Evolutionary conservation across 2,113 vertebrate species (phyloP), one percentile per base, ranked within the genome.

Genomic region (Apodemus sylvaticus): DNA sequence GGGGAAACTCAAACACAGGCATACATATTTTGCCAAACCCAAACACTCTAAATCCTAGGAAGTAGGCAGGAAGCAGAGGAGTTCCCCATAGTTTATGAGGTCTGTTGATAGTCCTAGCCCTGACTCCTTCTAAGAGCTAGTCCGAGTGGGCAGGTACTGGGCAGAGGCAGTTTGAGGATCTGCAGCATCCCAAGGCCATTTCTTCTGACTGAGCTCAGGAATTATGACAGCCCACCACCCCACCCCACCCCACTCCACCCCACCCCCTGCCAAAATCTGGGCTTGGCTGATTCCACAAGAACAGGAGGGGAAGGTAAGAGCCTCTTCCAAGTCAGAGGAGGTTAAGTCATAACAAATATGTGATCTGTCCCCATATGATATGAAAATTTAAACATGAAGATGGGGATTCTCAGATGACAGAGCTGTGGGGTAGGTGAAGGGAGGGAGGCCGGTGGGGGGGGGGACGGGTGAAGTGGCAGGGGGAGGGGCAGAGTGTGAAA

Each of bases 321-420:
- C 86, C 97, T 97, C 97, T 98, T 62, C 92, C 97, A 98, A 98
- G 98, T 98, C 98, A 98, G 98, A 98, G 98, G 98, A 98, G 97
- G 96, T 86, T 98, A 98, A 97, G 98, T 98, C 98, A 99, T 98
- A 98, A 98, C 98, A 99, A 98, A 98, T 98, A 98, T 98, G 98
- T 97, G 98, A 98, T 98, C 97, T 97, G 98, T 98, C 98, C 96
- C 98, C 90, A 51, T 98, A 98, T 86, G 94, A 96, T 98, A 98
- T 96, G 97, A 98, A 98, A 98, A 98, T 98, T 98, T 98, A 98
- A 98, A 98, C 96, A 97, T 66, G 58, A 97, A 95, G 98, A 97
- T 70, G 1, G 31, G 92, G 96, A 94, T 96, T 98, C 98, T 97
- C 93, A 87, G 96, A 95, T 98, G 98, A 97, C 96, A 90, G 91